Percentiles rank a stretch among this genome's conserved stretches.
Conservation (phyloP, 1,140 invertebrate genomes). For the Drosophila varians region DNA sequence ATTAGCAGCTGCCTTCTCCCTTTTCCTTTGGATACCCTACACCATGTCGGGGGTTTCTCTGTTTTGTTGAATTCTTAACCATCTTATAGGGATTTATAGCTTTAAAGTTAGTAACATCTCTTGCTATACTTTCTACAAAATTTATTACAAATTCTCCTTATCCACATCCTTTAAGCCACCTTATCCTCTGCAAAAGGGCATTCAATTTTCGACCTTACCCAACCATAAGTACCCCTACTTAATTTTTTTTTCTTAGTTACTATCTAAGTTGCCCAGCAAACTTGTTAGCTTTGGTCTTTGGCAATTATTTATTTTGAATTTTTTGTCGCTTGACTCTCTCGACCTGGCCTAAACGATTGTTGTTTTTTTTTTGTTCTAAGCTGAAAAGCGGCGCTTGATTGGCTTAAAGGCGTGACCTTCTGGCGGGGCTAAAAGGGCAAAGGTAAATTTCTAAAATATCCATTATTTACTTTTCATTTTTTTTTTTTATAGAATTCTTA, state of each 20-base stretch:
- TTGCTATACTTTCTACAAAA: too few species aligned
- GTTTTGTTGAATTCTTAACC: too few species aligned
- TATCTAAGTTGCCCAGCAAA: neutral
- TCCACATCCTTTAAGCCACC: neutral
- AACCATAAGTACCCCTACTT: neutral
- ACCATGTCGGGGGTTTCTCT: neutral
- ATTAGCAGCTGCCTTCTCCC: conserved; percentile 22
- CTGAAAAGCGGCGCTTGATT: conserved; percentile 19
- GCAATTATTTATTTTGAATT: conserved; percentile 16
- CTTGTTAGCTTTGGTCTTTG: conserved; percentile 1
- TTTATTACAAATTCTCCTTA: too few species aligned
- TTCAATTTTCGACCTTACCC: neutral
- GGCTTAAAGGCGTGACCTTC: conserved; percentile 18
- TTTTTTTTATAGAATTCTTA: too few species aligned
- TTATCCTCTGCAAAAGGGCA: neutral
- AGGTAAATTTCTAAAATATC: neutral
- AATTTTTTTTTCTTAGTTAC: neutral
- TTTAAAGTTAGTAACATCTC: too few species aligned
- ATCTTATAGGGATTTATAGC: too few species aligned
- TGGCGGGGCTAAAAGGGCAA: conserved; percentile 17
- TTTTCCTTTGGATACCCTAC: neutral
- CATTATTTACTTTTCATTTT: too few species aligned
- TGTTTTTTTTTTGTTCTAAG: neutral
- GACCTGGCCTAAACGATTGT: conserved; percentile 1
- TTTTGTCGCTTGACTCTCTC: conserved; percentile 15